Conservation (phyloP, 2,888 invertebrate genomes). For the Magallana nippona region DNA sequence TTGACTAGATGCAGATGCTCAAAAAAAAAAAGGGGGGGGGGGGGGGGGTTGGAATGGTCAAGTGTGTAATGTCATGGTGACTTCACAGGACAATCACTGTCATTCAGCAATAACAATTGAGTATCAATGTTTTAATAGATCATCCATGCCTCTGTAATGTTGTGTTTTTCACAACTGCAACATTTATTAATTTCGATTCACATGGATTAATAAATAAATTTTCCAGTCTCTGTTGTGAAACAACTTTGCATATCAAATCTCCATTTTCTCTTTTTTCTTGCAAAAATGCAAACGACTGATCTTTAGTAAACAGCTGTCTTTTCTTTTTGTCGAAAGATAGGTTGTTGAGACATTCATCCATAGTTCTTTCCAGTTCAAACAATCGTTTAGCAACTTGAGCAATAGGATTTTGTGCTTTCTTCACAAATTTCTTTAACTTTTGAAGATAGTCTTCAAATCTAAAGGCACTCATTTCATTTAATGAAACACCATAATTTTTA, state of each 20-base stretch:
- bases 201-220: constrained; percentile 28
- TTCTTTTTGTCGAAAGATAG: constrained; percentile 17
- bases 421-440: constrained; percentile 46
- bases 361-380: constrained; percentile 1
- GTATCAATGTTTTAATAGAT: too few relatives aligned
- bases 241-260: not conserved
- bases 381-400: constrained; percentile 44
- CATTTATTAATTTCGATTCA: constrained; percentile 1
- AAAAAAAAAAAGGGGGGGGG: too few relatives aligned
- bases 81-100: too few relatives aligned
- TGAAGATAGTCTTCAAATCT: constrained; percentile 55
- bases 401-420: constrained; percentile 45
- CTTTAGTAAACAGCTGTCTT: constrained; percentile 37
- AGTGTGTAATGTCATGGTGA: too few relatives aligned
- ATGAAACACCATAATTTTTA: constrained; percentile 44
- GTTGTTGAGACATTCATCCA: too few relatives aligned
- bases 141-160: too few relatives aligned
- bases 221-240: not conserved
- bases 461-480: constrained; percentile 53
- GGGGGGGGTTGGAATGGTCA: too few relatives aligned
- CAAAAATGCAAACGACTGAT: not conserved
- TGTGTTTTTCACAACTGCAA: too few relatives aligned
- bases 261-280: constrained; percentile 9
- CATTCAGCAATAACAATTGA: too few relatives aligned
- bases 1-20: too few relatives aligned